Base-by-base conservation (phyloP, 2,797 vertebrate species). In the Girardinus metallicus region DNA sequence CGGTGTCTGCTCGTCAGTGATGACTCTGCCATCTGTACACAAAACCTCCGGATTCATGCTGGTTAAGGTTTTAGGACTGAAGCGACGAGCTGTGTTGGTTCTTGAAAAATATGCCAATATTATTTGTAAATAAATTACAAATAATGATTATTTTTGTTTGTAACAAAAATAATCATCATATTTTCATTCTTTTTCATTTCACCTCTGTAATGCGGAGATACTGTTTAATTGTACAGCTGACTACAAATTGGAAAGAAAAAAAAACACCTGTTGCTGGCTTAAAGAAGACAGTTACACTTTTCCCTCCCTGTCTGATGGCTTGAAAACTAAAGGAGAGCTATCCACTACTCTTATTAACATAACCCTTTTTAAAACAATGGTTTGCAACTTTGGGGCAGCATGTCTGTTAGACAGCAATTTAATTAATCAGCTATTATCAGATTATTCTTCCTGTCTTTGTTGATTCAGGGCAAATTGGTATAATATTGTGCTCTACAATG, bases 1-100 rank as follows among this genome's bases (percentile, higher is more conserved):
- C 7, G 43, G 21, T 36, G 60, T 36, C 74, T 53, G 62, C 64
- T 83, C 36, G 75, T 77, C 55, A 46, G 43, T 79, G 60, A 49
- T 66, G 60, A 34, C 23, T 68, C 51, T 39, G 55, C 0, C 3
- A 36, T 76, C 39, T 26, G 64, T 6, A 34, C 16, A 60, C 72
- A 68, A 36, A 13, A 8, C 41, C 18, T 13, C 64, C 23, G 39
- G 13, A 72, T 78, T 70, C 51, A 16, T 3, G 34, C n/a, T 64
- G 18, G 0, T 36, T 68, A 47, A 75, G 12, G 34, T n/a, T 66
- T 66, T 26, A 66, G 75, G 15, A 31, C 13, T 66, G 6, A 34
- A 80, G 4, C 11, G 26, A 41, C 26, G 2, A 43, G 43, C 53
- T n/a, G 26, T 57, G 53, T n/a, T 74, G 4, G 7, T 36, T 15